A percentile compares a stretch with the other conserved stretches of the same genome.
Conservation (phyloP, 2,797 vertebrate species). For the Sebastes cheni region DNA sequence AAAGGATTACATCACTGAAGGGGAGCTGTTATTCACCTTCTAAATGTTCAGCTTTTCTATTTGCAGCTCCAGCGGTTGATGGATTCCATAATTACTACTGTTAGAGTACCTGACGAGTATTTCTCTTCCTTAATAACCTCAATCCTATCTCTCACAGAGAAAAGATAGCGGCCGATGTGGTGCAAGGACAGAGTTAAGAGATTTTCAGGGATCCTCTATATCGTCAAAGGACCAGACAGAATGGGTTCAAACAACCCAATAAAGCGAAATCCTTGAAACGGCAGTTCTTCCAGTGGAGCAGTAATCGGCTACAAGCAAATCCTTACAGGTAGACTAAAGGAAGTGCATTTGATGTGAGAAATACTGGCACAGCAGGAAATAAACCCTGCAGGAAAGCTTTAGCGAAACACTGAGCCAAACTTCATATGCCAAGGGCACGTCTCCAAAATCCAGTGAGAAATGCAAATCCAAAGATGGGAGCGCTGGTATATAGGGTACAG, state of each 20-base stretch:
- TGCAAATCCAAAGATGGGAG: neutral
- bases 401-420: constrained; percentile 35
- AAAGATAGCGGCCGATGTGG: neutral
- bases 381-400: constrained; percentile 42
- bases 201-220: constrained; percentile 42
- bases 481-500: neutral
- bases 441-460: constrained; percentile 26
- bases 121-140: constrained; percentile 50
- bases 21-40: constrained; percentile 26
- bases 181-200: constrained; percentile 10
- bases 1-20: constrained; percentile 25
- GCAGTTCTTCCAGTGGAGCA: constrained; percentile 27
- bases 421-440: constrained; percentile 36
- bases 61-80: constrained; percentile 47
- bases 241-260: constrained; percentile 40
- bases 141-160: constrained; percentile 20
- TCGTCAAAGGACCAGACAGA: constrained; percentile 42
- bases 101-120: constrained; percentile 37
- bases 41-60: constrained; percentile 44
- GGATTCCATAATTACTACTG: constrained; percentile 54
- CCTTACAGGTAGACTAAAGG: constrained; percentile 42
- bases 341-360: constrained; percentile 46
- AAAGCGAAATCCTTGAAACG: constrained; percentile 48
- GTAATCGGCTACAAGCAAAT: constrained; percentile 53
- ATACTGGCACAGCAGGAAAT: constrained; percentile 32